Evolutionary conservation across 2,797 vertebrate genomes (phyloP).

Genomic region (Dicrostonyx torquatus): DNA sequence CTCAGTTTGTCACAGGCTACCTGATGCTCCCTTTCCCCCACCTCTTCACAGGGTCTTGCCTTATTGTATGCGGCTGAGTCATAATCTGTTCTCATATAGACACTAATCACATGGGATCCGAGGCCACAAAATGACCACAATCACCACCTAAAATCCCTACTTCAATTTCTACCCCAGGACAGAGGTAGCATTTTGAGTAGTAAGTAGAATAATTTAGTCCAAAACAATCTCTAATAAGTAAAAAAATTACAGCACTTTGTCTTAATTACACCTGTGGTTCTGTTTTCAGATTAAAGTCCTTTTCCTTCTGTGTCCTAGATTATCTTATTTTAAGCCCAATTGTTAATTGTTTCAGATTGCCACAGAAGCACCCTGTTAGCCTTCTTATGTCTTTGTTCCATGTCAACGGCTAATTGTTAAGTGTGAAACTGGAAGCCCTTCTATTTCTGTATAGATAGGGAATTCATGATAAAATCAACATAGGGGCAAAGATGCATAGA

Average conservation of each 20-base stretch:
- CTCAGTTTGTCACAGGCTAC: not conserved
- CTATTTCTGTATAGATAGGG: not conserved
- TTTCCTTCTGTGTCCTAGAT: not conserved
- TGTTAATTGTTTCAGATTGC: not conserved
- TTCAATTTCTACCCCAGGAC: not conserved
- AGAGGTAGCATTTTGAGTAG: not conserved
- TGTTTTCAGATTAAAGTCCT: constrained; percentile 37
- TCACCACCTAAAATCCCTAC: not conserved
- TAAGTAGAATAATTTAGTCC: not conserved
- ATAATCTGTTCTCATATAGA: not conserved
- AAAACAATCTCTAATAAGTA: not conserved
- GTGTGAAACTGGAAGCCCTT: not conserved
- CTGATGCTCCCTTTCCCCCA: not conserved
- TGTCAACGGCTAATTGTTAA: not conserved
- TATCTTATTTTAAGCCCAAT: not conserved
- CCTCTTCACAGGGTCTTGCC: not conserved
- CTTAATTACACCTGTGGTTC: not conserved
- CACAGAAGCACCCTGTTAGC: not conserved
- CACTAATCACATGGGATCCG: not conserved
- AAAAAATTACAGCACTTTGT: constrained; percentile 4
- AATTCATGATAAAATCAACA: constrained; percentile 24
- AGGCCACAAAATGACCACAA: not conserved
- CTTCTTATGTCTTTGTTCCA: not conserved
- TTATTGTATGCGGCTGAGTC: not conserved
- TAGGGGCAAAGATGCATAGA: not conserved